Evolutionary conservation across 2,113 vertebrate species (phyloP), one percentile per base, ranked within the genome.

Genomic region (Epinephelus cyanopodus): DNA sequence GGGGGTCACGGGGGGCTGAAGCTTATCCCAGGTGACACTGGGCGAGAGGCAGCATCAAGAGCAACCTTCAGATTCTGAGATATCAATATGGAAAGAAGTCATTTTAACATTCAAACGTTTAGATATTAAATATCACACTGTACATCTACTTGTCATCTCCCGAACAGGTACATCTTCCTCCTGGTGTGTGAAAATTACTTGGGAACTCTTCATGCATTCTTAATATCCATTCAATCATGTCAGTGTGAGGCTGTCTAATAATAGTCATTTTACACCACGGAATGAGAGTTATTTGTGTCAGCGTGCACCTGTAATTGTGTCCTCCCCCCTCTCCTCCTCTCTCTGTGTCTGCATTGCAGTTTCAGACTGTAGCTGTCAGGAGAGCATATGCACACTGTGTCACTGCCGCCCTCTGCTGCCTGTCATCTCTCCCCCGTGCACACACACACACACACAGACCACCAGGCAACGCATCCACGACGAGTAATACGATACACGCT

Each of bases 291-390:
- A 78, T 45, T 53, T 64, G 79, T 78, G 83, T 87, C 62, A 25
- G 62, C n/a, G 52, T 90, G 66, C 83, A 93, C 79, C 87, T 90
- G 86, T 80, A 79, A 79, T 71, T 61, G 61, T 45, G 6, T 37
- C 50, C 33, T 42, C 65, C 57, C 29, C 33, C 45, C 33, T 27
- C 50, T 21, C 60, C 15, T 7, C 57, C 39, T 1, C 21, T 39
- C 39, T 19, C 18, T 68, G 19, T 58, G 65, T 73, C 87, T 92
- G 87, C 86, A 86, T 63, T 87, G 87, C 89, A 83, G 88, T 53
- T 45, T 76, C 39, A 42, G 39, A 42, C 74, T 86, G 74, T 58
- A 67, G 71, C 83, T 74, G 74, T 84, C 89, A 74, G 10, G 65
- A 62, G 84, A 82, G 77, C 86, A 70, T 47, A 83, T 77, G 66